Evolutionary conservation across 2,113 vertebrate species (phyloP), one percentile per base, ranked within the genome.

Genomic region (Propithecus coquereli): DNA sequence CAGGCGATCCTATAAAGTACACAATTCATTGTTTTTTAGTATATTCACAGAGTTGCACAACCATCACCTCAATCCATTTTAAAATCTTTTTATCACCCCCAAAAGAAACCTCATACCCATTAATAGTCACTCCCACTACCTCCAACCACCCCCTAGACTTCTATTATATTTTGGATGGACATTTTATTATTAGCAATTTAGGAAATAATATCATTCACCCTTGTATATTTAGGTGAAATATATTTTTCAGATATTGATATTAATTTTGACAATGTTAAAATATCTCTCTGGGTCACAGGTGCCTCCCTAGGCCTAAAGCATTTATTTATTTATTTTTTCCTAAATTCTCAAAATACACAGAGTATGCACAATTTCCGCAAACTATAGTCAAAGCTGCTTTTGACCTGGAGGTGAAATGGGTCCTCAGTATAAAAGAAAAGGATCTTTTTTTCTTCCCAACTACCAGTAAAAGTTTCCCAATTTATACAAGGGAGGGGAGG

Each of bases 311-410:
- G 71, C 50, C 76, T 74, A 88, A 90, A 91, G 65, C 6, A 13
- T 54, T 47, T 13, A 34, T 43, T 30, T 50, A 30, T 6, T 61
- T 43, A 32, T 4, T n/a, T n/a, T n/a, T n/a, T 63, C 11, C 61
- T 63, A 63, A 65, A 57, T 84, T 95, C 83, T 70, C 76, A 94
- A 94, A 97, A 93, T 94, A 80, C 9, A 45, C 2, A 80, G 22
- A 83, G 9, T 61, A 61, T 32, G 34, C 32, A 91, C 86, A 91
- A 17, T 82, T 94, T 95, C 52, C 80, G 23, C 27, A 83, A 95
- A 83, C 8, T 52, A 27, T 23, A 93, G 34, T 63, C n/a, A 87
- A 93, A 97, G 82, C 8, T 86, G 50, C 74, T 80, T 94, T 90
- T 95, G 85, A 91, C 27, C 16, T 30, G 37, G 23, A 95, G 32